Evolutionary conservation across 23 tunicate genomes (phyloP).

Genomic region (Halocynthia aurantium): DNA sequence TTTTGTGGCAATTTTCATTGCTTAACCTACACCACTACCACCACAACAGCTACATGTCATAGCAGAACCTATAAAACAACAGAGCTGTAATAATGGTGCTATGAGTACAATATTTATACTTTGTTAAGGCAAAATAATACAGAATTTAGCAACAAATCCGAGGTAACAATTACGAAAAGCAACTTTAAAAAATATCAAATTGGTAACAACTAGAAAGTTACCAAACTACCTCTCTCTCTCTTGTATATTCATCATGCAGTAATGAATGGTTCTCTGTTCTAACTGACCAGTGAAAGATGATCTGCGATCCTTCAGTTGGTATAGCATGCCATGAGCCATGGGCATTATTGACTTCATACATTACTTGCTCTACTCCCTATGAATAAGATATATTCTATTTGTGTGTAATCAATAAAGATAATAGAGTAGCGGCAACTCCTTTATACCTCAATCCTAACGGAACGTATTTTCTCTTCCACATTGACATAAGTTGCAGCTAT

Average conservation of each 20-base stretch:
- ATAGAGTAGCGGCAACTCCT: not conserved
- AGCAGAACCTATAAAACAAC: too few relatives aligned
- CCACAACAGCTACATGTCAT: too few relatives aligned
- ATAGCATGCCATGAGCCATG: conserved; percentile 5
- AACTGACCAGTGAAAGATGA: conserved; percentile 16
- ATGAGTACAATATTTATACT: too few relatives aligned
- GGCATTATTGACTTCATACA: not conserved
- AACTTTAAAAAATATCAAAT: not conserved
- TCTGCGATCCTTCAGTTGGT: not conserved
- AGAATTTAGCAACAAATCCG: too few relatives aligned
- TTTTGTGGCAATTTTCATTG: too few relatives aligned
- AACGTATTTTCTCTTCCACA: conserved; percentile 6
- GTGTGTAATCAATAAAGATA: not conserved
- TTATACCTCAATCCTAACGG: not conserved
- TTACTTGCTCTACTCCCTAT: not conserved
- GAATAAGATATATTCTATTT: not conserved
- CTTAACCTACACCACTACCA: too few relatives aligned
- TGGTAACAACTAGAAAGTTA: not conserved
- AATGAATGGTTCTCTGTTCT: not conserved
- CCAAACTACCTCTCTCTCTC: conserved; percentile 11
- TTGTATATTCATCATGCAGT: not conserved
- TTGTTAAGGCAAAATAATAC: too few relatives aligned
- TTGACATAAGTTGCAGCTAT: conserved; percentile 1
- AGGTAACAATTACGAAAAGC: not conserved
- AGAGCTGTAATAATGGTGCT: too few relatives aligned